Conservation (phyloP, 2,113 vertebrate species). For the Bubo scandiacus region DNA sequence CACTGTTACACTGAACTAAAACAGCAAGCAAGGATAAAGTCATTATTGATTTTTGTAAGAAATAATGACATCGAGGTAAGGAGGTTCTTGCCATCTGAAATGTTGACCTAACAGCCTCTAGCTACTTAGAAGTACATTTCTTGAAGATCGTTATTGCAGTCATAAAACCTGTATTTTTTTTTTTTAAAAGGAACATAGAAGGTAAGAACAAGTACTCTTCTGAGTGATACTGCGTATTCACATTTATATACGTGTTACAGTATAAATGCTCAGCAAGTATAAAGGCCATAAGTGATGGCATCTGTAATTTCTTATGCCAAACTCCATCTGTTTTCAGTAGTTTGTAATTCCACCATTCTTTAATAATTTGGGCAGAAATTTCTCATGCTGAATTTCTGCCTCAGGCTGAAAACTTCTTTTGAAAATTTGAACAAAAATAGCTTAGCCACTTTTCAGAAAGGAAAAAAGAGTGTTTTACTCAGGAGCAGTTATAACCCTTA, state of each 20-base stretch:
- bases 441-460: neutral
- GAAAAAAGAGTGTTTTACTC: neutral
- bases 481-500: neutral
- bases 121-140: neutral
- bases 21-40: neutral
- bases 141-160: neutral
- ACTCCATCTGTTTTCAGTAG: constrained; percentile 51
- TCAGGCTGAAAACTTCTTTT: constrained; percentile 27
- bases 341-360: constrained; percentile 28
- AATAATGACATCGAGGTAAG: neutral
- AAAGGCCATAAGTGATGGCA: neutral
- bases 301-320: constrained; percentile 21
- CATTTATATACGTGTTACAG: neutral
- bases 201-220: neutral
- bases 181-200: neutral
- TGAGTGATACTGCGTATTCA: neutral
- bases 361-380: constrained; percentile 50
- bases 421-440: constrained; percentile 51
- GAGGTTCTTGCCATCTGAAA: neutral
- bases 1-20: neutral
- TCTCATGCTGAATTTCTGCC: constrained; percentile 41
- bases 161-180: neutral
- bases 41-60: neutral
- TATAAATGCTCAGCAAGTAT: neutral
- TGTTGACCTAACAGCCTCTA: neutral